Evolutionary conservation across 2,113 vertebrate species (phyloP).

Genomic region (Meleagris gallopavo): DNA sequence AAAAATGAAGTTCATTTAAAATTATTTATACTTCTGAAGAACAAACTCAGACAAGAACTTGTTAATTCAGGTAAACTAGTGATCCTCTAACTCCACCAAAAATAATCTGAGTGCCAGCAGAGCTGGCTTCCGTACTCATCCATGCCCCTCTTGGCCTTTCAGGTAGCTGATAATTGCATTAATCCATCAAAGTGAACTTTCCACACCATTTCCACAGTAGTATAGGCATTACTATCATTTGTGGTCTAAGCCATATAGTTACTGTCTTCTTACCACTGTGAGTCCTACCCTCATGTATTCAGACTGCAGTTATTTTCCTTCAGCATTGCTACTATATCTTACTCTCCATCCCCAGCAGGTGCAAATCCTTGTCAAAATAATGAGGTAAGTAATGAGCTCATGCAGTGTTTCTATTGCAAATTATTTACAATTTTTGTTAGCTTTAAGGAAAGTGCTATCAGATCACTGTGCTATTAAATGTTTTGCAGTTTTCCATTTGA

Average conservation of each 20-base stretch:
- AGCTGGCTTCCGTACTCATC: not conserved
- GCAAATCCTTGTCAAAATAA: not conserved
- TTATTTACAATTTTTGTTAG: not conserved
- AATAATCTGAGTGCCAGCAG: not conserved
- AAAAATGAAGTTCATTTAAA: not conserved
- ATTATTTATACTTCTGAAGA: not conserved
- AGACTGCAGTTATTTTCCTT: not conserved
- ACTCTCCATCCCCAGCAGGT: not conserved
- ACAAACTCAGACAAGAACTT: not conserved
- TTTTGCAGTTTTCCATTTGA: not conserved
- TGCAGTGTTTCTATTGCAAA: not conserved
- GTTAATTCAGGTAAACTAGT: not conserved
- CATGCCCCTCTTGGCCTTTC: not conserved
- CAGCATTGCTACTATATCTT: not conserved
- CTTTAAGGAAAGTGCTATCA: not conserved
- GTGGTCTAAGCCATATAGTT: not conserved
- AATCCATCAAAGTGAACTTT: not conserved
- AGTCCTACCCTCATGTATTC: not conserved
- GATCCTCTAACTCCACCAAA: not conserved
- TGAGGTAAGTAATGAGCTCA: not conserved
- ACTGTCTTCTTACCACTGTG: not conserved
- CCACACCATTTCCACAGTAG: not conserved
- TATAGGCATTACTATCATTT: fast-evolving
- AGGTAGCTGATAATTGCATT: not conserved
- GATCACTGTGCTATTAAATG: not conserved